A percentile compares a stretch with the other conserved stretches of the same genome.
Evolutionary conservation across 2,888 invertebrate genomes (phyloP).

Genomic region (Pinctada fucata): DNA sequence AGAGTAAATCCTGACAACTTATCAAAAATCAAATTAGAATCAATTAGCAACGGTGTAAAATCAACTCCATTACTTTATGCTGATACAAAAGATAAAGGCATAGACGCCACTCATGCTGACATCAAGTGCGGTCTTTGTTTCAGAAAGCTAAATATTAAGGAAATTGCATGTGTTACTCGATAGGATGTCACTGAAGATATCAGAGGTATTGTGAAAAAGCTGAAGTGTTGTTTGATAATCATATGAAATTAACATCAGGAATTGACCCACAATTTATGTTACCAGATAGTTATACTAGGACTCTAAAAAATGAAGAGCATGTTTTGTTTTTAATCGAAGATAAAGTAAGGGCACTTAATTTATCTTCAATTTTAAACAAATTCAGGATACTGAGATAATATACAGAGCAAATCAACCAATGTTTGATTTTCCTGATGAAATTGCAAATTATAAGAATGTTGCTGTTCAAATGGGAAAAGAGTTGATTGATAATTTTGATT

Average conservation of each 20-base stretch:
- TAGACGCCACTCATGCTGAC: conserved; percentile 16
- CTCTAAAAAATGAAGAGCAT: neutral
- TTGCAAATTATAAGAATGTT: neutral
- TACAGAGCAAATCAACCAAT: conserved; percentile 3
- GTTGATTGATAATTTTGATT: conserved; percentile 5
- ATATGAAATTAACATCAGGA: conserved; percentile 5
- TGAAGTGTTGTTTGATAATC: neutral
- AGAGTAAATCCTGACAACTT: conserved; percentile 12
- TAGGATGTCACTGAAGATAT: conserved; percentile 14
- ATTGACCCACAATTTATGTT: conserved; percentile 18
- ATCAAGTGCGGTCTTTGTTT: conserved; percentile 1
- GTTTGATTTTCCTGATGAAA: neutral
- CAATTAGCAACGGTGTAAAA: conserved; percentile 5
- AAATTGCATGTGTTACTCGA: conserved; percentile 12
- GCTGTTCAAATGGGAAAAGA: conserved; percentile 8
- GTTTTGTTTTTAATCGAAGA: neutral
- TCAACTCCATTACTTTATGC: neutral
- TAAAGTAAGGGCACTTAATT: neutral
- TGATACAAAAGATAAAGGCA: conserved; percentile 3
- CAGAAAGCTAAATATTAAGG: conserved; percentile 8
- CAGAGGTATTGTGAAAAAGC: neutral
- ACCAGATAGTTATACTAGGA: conserved; percentile 16
- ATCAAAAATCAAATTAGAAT: conserved; percentile 11
- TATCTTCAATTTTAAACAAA: conserved; percentile 2
- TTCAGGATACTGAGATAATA: neutral